Evolutionary conservation across 2,888 invertebrate species (phyloP).

Genomic region (Ryuthela nishihirai): DNA sequence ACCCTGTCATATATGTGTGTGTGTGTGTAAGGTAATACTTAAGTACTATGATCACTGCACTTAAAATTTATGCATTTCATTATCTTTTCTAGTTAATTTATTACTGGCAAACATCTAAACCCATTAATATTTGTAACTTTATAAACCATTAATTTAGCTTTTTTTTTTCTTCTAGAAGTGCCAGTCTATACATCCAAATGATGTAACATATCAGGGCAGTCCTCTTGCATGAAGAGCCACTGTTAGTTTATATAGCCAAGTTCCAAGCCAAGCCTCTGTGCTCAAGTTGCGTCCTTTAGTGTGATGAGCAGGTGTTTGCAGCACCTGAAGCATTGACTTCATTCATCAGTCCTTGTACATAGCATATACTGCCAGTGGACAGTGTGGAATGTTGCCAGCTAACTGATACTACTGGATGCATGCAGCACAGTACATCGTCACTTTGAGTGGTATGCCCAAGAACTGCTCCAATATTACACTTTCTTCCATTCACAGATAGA

Average conservation of each 20-base stretch:
- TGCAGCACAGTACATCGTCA: neutral
- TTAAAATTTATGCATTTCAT: too few relatives aligned
- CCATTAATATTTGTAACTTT: neutral
- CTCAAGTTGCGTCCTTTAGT: constrained; percentile 30
- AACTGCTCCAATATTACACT: neutral
- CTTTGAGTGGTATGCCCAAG: neutral
- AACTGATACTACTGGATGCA: neutral
- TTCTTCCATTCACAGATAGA: neutral
- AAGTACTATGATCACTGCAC: too few relatives aligned
- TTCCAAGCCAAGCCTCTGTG: constrained; percentile 35
- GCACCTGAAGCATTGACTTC: neutral
- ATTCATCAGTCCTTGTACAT: neutral
- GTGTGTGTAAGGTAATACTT: too few relatives aligned
- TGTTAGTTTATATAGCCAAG: constrained; percentile 17
- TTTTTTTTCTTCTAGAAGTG: constrained; percentile 32
- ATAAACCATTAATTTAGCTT: neutral
- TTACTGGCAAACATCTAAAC: too few relatives aligned
- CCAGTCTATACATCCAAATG: constrained; percentile 36
- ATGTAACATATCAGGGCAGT: constrained; percentile 36
- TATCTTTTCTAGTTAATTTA: neutral
- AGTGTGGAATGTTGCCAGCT: neutral
- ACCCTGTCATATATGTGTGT: too few relatives aligned
- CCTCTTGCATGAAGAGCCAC: constrained; percentile 22
- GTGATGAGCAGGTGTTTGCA: neutral
- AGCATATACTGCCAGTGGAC: neutral